Conservation (phyloP, 2,113 vertebrate species). For the Macquaria australasica region DNA sequence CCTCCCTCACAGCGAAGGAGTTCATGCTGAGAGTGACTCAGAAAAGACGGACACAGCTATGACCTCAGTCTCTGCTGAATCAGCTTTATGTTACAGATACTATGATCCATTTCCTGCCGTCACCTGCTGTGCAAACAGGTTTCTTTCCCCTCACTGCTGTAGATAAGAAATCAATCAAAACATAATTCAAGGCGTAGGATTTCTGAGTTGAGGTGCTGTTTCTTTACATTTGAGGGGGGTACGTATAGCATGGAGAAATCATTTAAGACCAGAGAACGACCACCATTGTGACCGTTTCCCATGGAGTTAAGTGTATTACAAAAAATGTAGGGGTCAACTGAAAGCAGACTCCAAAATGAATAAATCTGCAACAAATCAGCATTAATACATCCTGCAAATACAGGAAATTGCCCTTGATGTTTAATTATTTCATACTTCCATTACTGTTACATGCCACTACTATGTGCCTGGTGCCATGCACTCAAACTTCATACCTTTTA, state of each 20-base stretch:
- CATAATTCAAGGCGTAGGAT: background rate
- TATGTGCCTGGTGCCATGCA: background rate
- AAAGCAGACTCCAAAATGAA: background rate
- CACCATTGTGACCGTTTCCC: conserved; percentile 35
- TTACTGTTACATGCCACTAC: background rate
- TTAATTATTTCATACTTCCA: background rate
- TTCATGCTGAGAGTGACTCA: conserved; percentile 54
- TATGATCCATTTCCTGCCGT: conserved; percentile 33
- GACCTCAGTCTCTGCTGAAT: conserved; percentile 45
- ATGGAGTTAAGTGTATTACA: conserved; percentile 25
- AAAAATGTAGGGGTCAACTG: background rate
- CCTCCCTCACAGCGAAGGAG: conserved; percentile 31
- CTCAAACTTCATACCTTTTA: background rate
- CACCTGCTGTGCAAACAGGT: conserved; percentile 27
- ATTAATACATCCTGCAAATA: background rate
- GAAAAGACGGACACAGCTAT: conserved; percentile 35
- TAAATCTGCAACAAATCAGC: background rate
- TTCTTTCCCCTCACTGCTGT: conserved; percentile 14
- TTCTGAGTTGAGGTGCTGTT: background rate
- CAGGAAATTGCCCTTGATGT: conserved; percentile 17
- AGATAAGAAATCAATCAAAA: conserved; percentile 47
- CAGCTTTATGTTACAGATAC: conserved; percentile 40
- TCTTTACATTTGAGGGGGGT: conserved; percentile 21
- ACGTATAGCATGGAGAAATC: background rate
- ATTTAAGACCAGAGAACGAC: conserved; percentile 14